Percentiles rank a stretch among this genome's conserved stretches.
These are phyloP conservation scores for Axinella damicornis DNA, from an alignment of 37 sponge, comb jelly and placozoan species.

Conservation along the genomic window DNA sequence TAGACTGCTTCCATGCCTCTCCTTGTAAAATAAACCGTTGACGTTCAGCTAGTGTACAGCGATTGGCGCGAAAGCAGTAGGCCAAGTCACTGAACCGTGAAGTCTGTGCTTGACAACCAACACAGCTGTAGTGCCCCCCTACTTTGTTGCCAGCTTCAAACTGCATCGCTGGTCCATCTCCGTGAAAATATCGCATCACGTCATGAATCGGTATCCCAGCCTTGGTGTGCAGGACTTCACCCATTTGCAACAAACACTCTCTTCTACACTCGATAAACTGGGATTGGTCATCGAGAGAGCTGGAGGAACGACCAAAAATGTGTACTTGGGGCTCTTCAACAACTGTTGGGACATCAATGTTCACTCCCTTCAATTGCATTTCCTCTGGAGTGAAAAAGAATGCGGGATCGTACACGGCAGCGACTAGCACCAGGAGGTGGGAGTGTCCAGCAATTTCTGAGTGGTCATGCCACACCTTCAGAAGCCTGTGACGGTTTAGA, in stretches of 20 bases:
- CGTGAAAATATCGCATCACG: constrained; percentile 2
- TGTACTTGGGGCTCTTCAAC: constrained; percentile 22
- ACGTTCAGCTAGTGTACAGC: background rate
- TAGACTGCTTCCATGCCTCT: background rate
- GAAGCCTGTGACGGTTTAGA: too few relatives aligned
- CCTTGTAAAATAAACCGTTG: constrained; percentile 20
- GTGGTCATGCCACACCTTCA: too few relatives aligned
- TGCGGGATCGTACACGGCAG: too few relatives aligned
- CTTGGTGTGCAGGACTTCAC: background rate
- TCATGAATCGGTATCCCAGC: constrained; percentile 8
- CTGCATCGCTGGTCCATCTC: constrained; percentile 37
- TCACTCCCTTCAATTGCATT: too few relatives aligned
- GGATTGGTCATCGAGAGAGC: constrained; percentile 19
- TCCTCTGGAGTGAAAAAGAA: too few relatives aligned
- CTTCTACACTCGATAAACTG: constrained; percentile 3
- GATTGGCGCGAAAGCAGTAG: background rate
- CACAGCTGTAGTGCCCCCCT: constrained; percentile 30
- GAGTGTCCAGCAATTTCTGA: too few relatives aligned
- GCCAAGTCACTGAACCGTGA: constrained; percentile 20
- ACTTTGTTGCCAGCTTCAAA: constrained; percentile 40
- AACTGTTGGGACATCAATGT: background rate
- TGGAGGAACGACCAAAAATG: constrained; percentile 21
- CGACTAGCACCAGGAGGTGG: too few relatives aligned
- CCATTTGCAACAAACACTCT: constrained; percentile 3
- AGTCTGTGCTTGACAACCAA: constrained; percentile 33